These are phyloP conservation scores for Drosophila simulans DNA, from an alignment of 1,140 invertebrate species.

Conservation along the genomic window DNA sequence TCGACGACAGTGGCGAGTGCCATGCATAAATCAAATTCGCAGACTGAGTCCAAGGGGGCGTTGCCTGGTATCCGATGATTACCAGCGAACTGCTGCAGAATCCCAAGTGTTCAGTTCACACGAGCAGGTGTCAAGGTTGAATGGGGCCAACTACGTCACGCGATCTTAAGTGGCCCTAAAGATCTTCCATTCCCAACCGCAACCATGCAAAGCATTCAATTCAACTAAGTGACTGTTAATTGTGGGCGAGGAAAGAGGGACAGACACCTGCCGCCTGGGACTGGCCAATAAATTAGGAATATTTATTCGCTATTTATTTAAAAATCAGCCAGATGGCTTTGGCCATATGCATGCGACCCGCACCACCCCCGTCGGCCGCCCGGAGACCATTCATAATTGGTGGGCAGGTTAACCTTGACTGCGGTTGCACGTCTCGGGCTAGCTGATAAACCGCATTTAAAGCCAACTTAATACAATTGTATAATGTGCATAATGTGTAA, in stretches of 20 bases:
- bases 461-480: slow-evolving; percentile 52
- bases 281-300: slow-evolving; percentile 36
- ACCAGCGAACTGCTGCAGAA: background rate
- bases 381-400: slow-evolving; percentile 18
- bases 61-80: background rate
- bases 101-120: slow-evolving; percentile 12
- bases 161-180: slow-evolving; percentile 9
- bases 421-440: slow-evolving; percentile 53
- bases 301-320: slow-evolving; percentile 42
- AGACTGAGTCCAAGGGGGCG: slow-evolving; percentile 4
- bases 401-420: slow-evolving; percentile 57
- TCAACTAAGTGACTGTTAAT: slow-evolving; percentile 28
- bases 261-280: slow-evolving; percentile 22
- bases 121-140: slow-evolving; percentile 26
- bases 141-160: slow-evolving; percentile 5
- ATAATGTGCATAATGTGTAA: slow-evolving; percentile 22
- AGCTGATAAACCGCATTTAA: slow-evolving; percentile 55
- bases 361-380: background rate
- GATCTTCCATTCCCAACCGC: background rate
- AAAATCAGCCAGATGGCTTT: slow-evolving; percentile 6
- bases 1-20: background rate
- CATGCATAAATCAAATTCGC: slow-evolving; percentile 24
- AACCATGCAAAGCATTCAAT: background rate
- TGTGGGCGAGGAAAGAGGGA: slow-evolving; percentile 22
- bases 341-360: background rate